Evolutionary conservation across 2,113 vertebrate species (phyloP), one percentile per base, ranked within the genome.

Genomic region (Ceratotherium simum): DNA sequence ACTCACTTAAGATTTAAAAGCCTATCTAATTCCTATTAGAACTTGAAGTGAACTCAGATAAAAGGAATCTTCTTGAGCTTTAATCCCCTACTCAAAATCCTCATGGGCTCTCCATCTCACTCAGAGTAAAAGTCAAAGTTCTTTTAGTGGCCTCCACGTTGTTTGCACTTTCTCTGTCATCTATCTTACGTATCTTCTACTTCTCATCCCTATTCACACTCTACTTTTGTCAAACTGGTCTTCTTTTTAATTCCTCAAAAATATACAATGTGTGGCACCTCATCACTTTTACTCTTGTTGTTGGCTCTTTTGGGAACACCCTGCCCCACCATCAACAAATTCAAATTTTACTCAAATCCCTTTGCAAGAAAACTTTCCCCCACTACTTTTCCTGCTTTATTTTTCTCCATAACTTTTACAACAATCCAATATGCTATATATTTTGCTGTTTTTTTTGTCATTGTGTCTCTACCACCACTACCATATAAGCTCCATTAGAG

Each of bases 61-160:
- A 86, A 89, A 92, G 9, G 33, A 97, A 78, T 95, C 16, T 90
- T 89, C 42, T 93, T 80, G 39, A 46, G 33, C 62, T 46, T 78
- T 64, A 58, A 12, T 86, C 18, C 17, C 46, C n/a, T 65, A 60
- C 42, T 79, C 39, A 72, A 69, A 88, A 93, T 84, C 48, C n/a
- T 80, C n/a, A 67, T 21, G 87, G 36, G 46, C 60, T 93, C 83
- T 72, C 62, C 36, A 42, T 82, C 27, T 90, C 42, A 39, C 21
- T 67, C 2, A 36, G 25, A 82, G 21, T 76, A 21, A 92, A 95
- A 91, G 3, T 5, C 11, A n/a, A 82, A 67, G 16, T 56, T 75
- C 5, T 91, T 78, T 46, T 31, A 46, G 67, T 48, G 20, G 1
- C 11, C 14, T 42, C 56, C 10, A 65, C 3, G 27, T 27, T 64